Base-by-base conservation (phyloP, 2,113 vertebrate genomes). In the Vulpes ferrilata region DNA sequence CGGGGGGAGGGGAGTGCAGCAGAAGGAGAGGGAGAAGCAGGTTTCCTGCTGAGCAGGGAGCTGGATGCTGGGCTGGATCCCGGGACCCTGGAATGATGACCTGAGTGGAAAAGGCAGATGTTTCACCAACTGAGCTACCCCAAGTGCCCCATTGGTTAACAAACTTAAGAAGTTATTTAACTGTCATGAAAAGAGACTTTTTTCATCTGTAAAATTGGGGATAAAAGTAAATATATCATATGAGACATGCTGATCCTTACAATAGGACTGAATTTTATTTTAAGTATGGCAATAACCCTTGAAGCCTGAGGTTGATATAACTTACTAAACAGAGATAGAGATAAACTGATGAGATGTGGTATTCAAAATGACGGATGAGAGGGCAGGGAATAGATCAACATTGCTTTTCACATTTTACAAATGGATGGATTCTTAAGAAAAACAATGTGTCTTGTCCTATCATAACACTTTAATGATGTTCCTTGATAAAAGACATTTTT, bases 401-500 rank as follows among this genome's bases (percentile, higher is more conserved):
- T 81, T 35, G 78, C 20, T 84, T 87, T 82, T 74, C 38, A 30
- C 32, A 23, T 88, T 85, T 57, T 62, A 79, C 7, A 76, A 90
- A 93, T 38, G 15, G 32, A 19, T 92, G 4, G 0, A 12, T 89
- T 93, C 81, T 95, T 83, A 62, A 71, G 48, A 88, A 89, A 96
- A 95, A 23, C 15, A 59, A 62, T 60, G 82, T 79, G 30, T 43
- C 53, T 93, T 73, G 2, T 86, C 4, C 15, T 73, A 13, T 57
- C 13, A 85, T 76, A 85, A 76, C 8, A 92, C 10, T 89, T 57
- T 78, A 57, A 7, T 92, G 43, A 71, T 53, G 11, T 5, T 43
- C 59, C 85, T 69, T 71, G 57, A 80, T 60, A 73, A 90, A 90
- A 95, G 48, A 80, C 2, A 92, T 8, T 85, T 96, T 73, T 27